A percentile compares a stretch with the other conserved stretches of the same genome.
Evolutionary conservation across 2,888 invertebrate genomes (phyloP).

Genomic region (Drosophila subquinaria): DNA sequence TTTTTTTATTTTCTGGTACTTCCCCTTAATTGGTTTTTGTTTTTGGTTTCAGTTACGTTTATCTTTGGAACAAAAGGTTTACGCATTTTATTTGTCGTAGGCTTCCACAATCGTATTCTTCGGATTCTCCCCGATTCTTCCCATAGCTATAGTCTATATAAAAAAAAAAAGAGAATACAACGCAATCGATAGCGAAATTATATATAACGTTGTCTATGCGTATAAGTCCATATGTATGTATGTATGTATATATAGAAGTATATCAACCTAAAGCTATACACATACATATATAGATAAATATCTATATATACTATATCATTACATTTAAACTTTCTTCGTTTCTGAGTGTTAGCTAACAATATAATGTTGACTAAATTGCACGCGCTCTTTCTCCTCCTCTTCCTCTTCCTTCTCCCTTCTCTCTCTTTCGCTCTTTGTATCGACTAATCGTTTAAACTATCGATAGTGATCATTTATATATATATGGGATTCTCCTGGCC

Average conservation of each 20-base stretch:
- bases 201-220: slow-evolving; percentile 50
- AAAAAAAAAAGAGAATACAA: slow-evolving; percentile 29
- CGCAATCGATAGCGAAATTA: slow-evolving; percentile 44
- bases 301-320: slow-evolving; percentile 35
- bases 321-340: slow-evolving; percentile 27
- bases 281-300: slow-evolving; percentile 43
- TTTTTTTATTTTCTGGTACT: slow-evolving; percentile 12
- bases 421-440: not conserved
- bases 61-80: slow-evolving; percentile 62
- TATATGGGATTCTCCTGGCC: slow-evolving; percentile 99
- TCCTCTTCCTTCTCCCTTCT: not conserved
- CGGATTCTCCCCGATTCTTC: slow-evolving; percentile 5
- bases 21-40: slow-evolving; percentile 10
- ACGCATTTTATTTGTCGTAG: slow-evolving; percentile 68
- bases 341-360: slow-evolving; percentile 52
- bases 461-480: slow-evolving; percentile 89
- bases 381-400: slow-evolving; percentile 5
- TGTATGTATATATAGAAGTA: slow-evolving; percentile 37
- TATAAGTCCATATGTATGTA: slow-evolving; percentile 50
- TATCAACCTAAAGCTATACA: slow-evolving; percentile 67
- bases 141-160: slow-evolving; percentile 35
- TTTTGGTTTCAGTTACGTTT: slow-evolving; percentile 23
- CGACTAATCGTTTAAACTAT: not conserved
- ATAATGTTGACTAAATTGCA: slow-evolving; percentile 39
- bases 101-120: slow-evolving; percentile 43